Base-by-base conservation (phyloP, 2,888 invertebrate genomes). In the Andrena bicolor region DNA sequence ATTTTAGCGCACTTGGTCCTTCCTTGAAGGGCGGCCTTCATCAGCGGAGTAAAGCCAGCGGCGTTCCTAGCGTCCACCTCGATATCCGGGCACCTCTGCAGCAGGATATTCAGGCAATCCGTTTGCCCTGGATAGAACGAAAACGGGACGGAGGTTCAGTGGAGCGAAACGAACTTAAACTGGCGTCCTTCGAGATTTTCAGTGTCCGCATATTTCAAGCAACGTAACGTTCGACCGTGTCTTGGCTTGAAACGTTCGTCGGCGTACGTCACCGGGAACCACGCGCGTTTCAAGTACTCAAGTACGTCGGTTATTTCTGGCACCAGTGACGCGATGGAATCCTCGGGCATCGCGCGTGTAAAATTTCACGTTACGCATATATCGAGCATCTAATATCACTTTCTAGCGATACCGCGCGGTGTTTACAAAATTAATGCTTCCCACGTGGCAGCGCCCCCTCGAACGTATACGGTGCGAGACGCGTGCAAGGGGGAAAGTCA, bases 11-110 rank as follows among this genome's bases (percentile, higher is more conserved):
- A 97, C 91, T 96, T 96, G 65, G 96, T 96, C 78, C 97, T 94
- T 8, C 97, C 97, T 92, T 97, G 97, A 26, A 97, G 94, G 2
- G 97, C 96, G 0, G 97, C 96, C 92, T 97, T 97, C 96, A 96
- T 96, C 65, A 97, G 94, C 1, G 97, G 96, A 2, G 97, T 97
- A 91, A 97, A 96, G 13, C 97, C 97, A 73, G 96, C 94, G 85
- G 95, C 94, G 92, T 97, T 97, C 86, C 96, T 94, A 23, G 96
- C 96, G 93, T 97, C 97, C 70, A 97, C 95, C 88, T 96, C 95
- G 71, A 97, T 95, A 61, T 95, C 95, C 73, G 96, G 94, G 92
- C 96, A 96, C 86, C 95, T 94, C 84, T 95, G 95, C 75, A 97
- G 94, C 86, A 97, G 94, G 88, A 96, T 95, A 89, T 96, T 96